phyloP scores from a whole-genome alignment of 1,140 invertebrate genomes.

The Chrysoperla carnea region DNA sequence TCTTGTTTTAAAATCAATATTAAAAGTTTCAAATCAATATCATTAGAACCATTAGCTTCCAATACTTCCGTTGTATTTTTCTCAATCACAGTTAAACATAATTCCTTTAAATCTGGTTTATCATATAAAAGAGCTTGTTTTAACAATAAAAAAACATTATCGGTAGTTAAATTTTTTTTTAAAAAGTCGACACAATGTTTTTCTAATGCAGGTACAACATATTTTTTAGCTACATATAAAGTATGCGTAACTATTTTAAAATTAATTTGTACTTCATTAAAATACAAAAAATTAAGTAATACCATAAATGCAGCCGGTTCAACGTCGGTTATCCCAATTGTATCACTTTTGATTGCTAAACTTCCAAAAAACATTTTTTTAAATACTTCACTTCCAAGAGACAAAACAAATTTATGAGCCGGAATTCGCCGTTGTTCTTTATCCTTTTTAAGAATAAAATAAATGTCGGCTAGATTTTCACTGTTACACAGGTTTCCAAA shows the following conservation, averaged over 20 bases:
- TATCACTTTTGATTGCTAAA: constrained; percentile 41
- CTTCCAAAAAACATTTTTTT: constrained; percentile 77
- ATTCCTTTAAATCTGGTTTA: constrained; percentile 54
- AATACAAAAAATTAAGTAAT: constrained; percentile 60
- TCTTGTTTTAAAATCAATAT: constrained; percentile 66
- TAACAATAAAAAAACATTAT: constrained; percentile 73
- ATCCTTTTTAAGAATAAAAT: constrained; percentile 59
- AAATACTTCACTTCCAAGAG: constrained; percentile 68
- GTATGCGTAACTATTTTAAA: constrained; percentile 78
- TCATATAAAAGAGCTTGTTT: constrained; percentile 68
- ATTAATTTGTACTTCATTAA: constrained; percentile 68
- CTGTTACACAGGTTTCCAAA: constrained; percentile 66
- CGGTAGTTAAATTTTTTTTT: constrained; percentile 57
- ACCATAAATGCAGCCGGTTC: constrained; percentile 61
- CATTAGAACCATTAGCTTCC: constrained; percentile 69
- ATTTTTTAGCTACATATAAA: constrained; percentile 75
- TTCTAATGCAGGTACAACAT: constrained; percentile 66
- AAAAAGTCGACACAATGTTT: constrained; percentile 74
- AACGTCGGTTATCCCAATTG: constrained; percentile 68
- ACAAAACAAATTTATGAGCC: constrained; percentile 70
- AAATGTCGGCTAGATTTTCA: constrained; percentile 62
- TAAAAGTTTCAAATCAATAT: constrained; percentile 71
- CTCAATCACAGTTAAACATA: constrained; percentile 74
- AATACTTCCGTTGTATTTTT: constrained; percentile 69
- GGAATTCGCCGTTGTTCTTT: constrained; percentile 53